A percentile compares a stretch with the other conserved stretches of the same genome.
These are phyloP conservation scores for Labia minor DNA, from an alignment of 2,888 invertebrate species.

Conservation along the genomic window DNA sequence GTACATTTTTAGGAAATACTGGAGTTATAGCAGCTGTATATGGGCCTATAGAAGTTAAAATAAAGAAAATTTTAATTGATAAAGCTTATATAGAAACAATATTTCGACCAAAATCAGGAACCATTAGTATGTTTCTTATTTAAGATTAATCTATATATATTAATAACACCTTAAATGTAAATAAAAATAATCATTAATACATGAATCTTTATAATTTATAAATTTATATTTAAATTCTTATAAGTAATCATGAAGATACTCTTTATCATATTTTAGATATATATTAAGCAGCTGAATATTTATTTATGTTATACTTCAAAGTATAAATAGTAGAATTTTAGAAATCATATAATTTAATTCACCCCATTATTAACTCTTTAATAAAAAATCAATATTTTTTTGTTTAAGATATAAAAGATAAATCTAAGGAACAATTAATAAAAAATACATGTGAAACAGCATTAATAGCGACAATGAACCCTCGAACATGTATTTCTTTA, in stretches of 20 bases:
- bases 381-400: conserved; percentile 14
- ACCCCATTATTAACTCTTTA: not conserved
- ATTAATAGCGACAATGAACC: conserved; percentile 59
- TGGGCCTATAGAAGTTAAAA: conserved; percentile 71
- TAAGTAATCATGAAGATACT: no score
- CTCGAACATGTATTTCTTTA: conserved; percentile 65
- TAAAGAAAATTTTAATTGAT: conserved; percentile 63
- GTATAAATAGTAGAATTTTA: no score
- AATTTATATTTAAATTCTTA: conserved; percentile 13
- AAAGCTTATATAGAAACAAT: conserved; percentile 68
- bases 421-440: conserved; percentile 62
- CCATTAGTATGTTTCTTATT: conserved; percentile 43
- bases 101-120: conserved; percentile 64
- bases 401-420: conserved; percentile 49
- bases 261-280: no score
- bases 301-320: no score
- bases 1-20: conserved; percentile 58
- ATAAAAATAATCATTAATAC: not conserved
- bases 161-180: not conserved
- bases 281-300: no score
- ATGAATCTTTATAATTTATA: conserved; percentile 14
- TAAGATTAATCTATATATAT: not conserved
- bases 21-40: conserved; percentile 65
- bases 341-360: no score
- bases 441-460: conserved; percentile 66